Evolutionary conservation across 1,140 invertebrate species (phyloP).

Genomic region (Leguminivora glycinivorella): DNA sequence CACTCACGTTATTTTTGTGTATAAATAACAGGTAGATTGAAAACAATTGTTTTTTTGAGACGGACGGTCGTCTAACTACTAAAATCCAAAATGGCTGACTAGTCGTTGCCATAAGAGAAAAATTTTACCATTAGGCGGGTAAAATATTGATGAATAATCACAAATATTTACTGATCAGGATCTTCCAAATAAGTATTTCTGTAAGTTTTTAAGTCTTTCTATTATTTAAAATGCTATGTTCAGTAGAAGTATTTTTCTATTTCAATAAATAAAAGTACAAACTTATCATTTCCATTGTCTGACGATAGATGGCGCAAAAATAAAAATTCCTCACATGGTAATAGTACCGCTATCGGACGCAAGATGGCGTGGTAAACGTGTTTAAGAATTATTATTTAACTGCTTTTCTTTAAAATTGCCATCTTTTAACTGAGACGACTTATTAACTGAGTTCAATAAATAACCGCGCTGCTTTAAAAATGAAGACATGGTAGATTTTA

Average conservation of each 20-base stretch:
- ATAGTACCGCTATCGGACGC: neutral
- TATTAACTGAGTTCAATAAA: no score
- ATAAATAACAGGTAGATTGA: slow-evolving; percentile 64
- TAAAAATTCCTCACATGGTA: neutral
- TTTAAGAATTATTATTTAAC: neutral
- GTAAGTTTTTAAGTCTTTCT: no score
- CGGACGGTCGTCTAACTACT: slow-evolving; percentile 58
- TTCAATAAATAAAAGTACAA: neutral
- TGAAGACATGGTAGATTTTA: no score
- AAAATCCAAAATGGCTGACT: slow-evolving; percentile 70
- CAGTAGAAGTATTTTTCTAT: neutral
- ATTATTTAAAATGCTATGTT: neutral
- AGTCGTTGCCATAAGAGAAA: slow-evolving; percentile 16
- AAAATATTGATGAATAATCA: neutral
- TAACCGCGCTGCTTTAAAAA: no score
- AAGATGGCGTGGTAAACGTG: neutral
- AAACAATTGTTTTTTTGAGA: slow-evolving; percentile 64
- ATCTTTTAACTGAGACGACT: no score
- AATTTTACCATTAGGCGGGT: neutral
- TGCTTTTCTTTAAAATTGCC: no score
- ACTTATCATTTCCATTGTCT: neutral
- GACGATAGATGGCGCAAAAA: slow-evolving; percentile 1
- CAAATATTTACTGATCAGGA: neutral
- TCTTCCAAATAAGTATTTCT: no score
- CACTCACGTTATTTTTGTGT: slow-evolving; percentile 46